Evolutionary conservation across 1,140 invertebrate genomes (phyloP).

Genomic region (Scaptomyza pallida): DNA sequence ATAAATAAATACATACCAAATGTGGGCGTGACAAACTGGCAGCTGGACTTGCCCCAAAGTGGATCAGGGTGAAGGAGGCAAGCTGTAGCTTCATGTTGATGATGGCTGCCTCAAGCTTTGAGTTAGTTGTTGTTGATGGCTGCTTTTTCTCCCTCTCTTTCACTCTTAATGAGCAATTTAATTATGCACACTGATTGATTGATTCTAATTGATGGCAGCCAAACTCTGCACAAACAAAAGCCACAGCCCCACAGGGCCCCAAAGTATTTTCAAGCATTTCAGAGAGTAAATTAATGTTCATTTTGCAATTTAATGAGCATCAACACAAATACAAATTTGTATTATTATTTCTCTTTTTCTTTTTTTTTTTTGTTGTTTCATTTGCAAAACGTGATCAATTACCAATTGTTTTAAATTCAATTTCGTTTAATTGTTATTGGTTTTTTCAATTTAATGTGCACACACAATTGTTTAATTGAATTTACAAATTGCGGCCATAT

Average conservation of each 20-base stretch:
- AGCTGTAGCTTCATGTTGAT: no score
- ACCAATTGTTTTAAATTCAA: conserved; percentile 2
- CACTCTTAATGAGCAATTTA: conserved; percentile 68
- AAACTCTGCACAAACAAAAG: neutral
- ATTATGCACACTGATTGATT: conserved; percentile 76
- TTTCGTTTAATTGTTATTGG: conserved; percentile 6
- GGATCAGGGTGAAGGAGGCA: no score
- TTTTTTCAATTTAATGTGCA: neutral
- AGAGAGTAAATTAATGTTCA: neutral
- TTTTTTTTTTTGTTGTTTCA: neutral
- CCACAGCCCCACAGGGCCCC: neutral
- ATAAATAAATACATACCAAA: no score
- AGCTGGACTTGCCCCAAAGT: no score
- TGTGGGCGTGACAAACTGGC: conserved; percentile 1
- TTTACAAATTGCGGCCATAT: conserved; percentile 2
- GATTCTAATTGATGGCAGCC: conserved; percentile 59
- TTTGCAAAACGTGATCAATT: conserved; percentile 18
- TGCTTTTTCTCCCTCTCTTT: neutral
- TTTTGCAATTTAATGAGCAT: neutral
- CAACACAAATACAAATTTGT: neutral
- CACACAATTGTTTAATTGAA: neutral
- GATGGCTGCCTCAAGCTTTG: conserved; percentile 26
- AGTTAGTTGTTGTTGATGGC: conserved; percentile 25
- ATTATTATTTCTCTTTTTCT: no score
- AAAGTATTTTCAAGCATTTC: neutral